Evolutionary conservation across 2,888 invertebrate species (phyloP), one percentile per base, ranked within the genome.

Genomic region (Tillus elongatus): DNA sequence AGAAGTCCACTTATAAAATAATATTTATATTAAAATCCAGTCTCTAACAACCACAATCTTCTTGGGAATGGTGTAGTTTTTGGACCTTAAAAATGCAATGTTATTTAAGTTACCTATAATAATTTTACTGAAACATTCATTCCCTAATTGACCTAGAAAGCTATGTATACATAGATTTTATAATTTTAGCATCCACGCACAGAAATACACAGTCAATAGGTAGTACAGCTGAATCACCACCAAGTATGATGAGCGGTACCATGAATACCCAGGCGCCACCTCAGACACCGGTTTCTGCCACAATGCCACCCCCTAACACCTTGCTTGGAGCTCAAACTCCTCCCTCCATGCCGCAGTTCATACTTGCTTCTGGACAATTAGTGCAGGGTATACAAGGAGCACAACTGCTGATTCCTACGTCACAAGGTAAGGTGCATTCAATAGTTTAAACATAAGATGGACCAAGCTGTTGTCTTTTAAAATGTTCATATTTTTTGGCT

Each of bases 311-410:
- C 51, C 69, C 70, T 63, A 71, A 72, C 64, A 73, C 75, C 28
- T 71, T 77, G 66, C 73, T 69, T 41, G 63, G 67, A 40, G 67
- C 69, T 41, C 71, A 71, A 35, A 72, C 72, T 59, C 73, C 81
- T 36, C 79, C 79, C 41, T 77, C 80, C 37, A 87, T 91, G 82
- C 91, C 91, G 42, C 91, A 91, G 69, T 79, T 91, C 54, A 87
- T 91, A 60, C 73, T 91, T 51, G 89, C 90, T 42, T 89, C 89
- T 40, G 90, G 91, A 36, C 90, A 91, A 67, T 76, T 91, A 58
- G 84, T 89, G 41, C 90, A 90, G 64, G 90, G 90, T 49, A 89
- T 91, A 52, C 91, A 91, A 67, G 90, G 90, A 9, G 90, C 91
- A 31, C 93, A 93, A 62, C 75, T 95, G 39, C 79, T 93, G 54